phyloP scores from a whole-genome alignment of 2,888 invertebrate species.

The Hartigia nigra region DNA sequence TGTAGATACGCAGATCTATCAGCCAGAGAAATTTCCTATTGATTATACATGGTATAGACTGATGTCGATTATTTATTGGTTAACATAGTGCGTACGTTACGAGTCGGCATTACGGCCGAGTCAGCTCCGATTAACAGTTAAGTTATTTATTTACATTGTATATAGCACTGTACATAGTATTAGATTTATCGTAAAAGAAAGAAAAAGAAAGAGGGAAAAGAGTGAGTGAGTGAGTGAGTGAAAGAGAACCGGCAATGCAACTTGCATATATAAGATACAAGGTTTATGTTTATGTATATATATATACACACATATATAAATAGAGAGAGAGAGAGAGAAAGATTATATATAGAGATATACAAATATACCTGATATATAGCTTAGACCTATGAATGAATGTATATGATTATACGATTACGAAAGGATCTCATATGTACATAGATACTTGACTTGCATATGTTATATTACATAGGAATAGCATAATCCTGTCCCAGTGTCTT shows the following conservation, averaged over 20 bases:
- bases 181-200: not conserved
- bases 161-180: slow-evolving; percentile 31
- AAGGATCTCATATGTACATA: slow-evolving; percentile 41
- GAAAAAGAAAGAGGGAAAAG: slow-evolving; percentile 35
- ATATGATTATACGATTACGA: slow-evolving; percentile 19
- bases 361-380: not conserved
- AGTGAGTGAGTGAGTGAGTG: slow-evolving; percentile 15
- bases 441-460: slow-evolving; percentile 19
- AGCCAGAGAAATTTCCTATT: not conserved
- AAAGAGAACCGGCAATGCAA: no score
- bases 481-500: slow-evolving; percentile 40
- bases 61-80: slow-evolving; percentile 35
- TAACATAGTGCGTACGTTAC: slow-evolving; percentile 20
- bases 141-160: slow-evolving; percentile 35
- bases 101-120: not conserved
- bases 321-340: slow-evolving; percentile 20
- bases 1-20: not conserved
- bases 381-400: not conserved
- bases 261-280: slow-evolving; percentile 43
- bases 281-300: slow-evolving; percentile 27
- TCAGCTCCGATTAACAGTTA: slow-evolving; percentile 6
- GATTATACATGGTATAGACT: slow-evolving; percentile 28
- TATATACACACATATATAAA: no score
- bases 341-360: slow-evolving; percentile 12
- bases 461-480: slow-evolving; percentile 5